Conservation (phyloP, 2,113 vertebrate genomes). For the Sylvilagus bachmani region DNA sequence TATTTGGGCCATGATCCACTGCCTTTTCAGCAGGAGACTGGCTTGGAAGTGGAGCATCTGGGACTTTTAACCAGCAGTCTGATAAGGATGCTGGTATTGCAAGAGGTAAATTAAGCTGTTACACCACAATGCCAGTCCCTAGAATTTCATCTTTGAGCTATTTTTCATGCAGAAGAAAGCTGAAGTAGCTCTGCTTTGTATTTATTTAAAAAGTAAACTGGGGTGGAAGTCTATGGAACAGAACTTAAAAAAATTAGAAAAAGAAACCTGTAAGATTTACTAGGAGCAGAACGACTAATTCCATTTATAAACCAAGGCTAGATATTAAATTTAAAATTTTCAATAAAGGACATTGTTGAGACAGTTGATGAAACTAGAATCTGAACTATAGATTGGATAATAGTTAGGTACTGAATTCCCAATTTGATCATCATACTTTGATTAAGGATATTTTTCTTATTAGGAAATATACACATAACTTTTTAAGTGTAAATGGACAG, state of each 20-base stretch:
- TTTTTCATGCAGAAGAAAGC: background rate
- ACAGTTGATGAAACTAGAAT: background rate
- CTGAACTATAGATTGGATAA: background rate
- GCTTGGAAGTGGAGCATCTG: no score
- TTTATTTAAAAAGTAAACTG: constrained; percentile 53
- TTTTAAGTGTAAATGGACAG: background rate
- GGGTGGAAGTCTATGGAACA: background rate
- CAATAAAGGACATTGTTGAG: background rate
- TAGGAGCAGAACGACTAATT: background rate
- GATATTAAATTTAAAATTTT: background rate
- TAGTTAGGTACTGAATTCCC: constrained; percentile 19
- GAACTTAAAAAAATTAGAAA: background rate
- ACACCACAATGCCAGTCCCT: no score
- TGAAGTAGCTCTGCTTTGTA: background rate
- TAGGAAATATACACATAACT: constrained; percentile 20
- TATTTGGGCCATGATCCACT: no score
- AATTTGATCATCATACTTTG: background rate
- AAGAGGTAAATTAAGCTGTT: no score
- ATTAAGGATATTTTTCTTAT: constrained; percentile 23
- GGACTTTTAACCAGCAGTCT: no score
- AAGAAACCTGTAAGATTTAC: background rate
- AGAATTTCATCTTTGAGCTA: background rate
- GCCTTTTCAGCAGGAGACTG: no score
- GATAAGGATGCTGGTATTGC: no score
- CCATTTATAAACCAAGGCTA: background rate